Evolutionary conservation across 2,888 invertebrate species (phyloP).

Genomic region (Orthosia incerta): DNA sequence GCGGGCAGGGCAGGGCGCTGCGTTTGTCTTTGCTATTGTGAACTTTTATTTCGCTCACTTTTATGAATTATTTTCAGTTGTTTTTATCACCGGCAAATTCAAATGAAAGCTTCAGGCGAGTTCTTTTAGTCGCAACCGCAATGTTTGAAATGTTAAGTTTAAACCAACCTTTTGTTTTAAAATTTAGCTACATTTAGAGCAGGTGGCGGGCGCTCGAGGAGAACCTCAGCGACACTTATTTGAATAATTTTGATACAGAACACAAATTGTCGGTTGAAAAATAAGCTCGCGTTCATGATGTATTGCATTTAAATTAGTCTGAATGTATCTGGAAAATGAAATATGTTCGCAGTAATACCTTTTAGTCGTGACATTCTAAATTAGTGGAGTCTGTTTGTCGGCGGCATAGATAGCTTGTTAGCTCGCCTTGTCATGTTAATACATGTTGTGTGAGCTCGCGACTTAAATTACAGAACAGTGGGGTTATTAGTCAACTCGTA

Average conservation of each 20-base stretch:
- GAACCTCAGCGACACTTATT: slow-evolving; percentile 51
- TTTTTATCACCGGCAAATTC: slow-evolving; percentile 86
- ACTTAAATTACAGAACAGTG: slow-evolving; percentile 68
- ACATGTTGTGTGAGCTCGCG: slow-evolving; percentile 63
- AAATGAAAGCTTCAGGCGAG: slow-evolving; percentile 77
- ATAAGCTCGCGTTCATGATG: slow-evolving; percentile 45
- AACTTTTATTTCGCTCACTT: slow-evolving; percentile 88
- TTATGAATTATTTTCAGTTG: slow-evolving; percentile 89
- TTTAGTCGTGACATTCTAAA: slow-evolving; percentile 68
- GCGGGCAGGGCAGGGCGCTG: slow-evolving; percentile 54
- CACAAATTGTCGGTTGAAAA: slow-evolving; percentile 42
- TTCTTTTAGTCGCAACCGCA: slow-evolving; percentile 65
- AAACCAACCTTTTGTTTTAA: slow-evolving; percentile 55
- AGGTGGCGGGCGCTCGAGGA: slow-evolving; percentile 14
- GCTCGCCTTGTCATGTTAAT: slow-evolving; percentile 83
- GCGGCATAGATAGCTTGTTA: slow-evolving; percentile 74
- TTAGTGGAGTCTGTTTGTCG: slow-evolving; percentile 75
- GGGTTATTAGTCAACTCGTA: slow-evolving; percentile 71
- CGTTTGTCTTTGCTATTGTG: slow-evolving; percentile 90
- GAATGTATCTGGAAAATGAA: slow-evolving; percentile 47
- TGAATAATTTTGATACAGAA: slow-evolving; percentile 57
- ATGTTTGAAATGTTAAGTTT: slow-evolving; percentile 60
- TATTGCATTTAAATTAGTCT: slow-evolving; percentile 54
- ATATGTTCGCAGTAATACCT: slow-evolving; percentile 56
- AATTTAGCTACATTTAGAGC: slow-evolving; percentile 50